Conservation (phyloP, 2,113 vertebrate genomes). For the Abramis brama region DNA sequence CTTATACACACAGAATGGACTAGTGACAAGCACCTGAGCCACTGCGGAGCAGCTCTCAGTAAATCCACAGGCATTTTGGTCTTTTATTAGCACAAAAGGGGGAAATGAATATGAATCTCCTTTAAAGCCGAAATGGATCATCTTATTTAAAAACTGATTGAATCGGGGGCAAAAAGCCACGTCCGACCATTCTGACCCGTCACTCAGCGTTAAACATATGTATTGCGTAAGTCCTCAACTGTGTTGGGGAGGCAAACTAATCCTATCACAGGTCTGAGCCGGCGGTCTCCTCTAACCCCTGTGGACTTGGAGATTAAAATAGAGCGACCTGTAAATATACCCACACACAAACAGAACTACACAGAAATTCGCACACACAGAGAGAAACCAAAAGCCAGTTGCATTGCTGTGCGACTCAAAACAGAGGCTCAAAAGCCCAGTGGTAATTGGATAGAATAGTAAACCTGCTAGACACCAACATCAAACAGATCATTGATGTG, state of each 20-base stretch:
- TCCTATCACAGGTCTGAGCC: slow-evolving; percentile 11
- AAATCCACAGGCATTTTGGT: slow-evolving; percentile 47
- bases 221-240: slow-evolving; percentile 46
- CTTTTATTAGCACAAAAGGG: slow-evolving; percentile 51
- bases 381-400: neutral
- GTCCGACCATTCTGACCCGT: slow-evolving; percentile 50
- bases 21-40: slow-evolving; percentile 36
- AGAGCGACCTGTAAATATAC: slow-evolving; percentile 7
- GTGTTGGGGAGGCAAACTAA: slow-evolving; percentile 46
- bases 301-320: slow-evolving; percentile 20
- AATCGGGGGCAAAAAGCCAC: slow-evolving; percentile 52
- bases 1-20: neutral
- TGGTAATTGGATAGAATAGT: slow-evolving; percentile 62
- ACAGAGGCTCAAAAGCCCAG: neutral
- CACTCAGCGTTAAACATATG: slow-evolving; percentile 36
- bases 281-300: slow-evolving; percentile 8
- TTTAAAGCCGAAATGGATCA: slow-evolving; percentile 55
- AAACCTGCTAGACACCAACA: slow-evolving; percentile 57
- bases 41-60: slow-evolving; percentile 29
- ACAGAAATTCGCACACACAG: slow-evolving; percentile 10
- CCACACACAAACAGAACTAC: slow-evolving; percentile 4
- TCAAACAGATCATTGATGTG: slow-evolving; percentile 66
- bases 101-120: slow-evolving; percentile 58
- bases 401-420: neutral
- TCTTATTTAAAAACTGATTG: slow-evolving; percentile 58